These are phyloP conservation scores for Salvelinus sp. DNA, from an alignment of 2,113 vertebrate genomes.

Conservation along the genomic window DNA sequence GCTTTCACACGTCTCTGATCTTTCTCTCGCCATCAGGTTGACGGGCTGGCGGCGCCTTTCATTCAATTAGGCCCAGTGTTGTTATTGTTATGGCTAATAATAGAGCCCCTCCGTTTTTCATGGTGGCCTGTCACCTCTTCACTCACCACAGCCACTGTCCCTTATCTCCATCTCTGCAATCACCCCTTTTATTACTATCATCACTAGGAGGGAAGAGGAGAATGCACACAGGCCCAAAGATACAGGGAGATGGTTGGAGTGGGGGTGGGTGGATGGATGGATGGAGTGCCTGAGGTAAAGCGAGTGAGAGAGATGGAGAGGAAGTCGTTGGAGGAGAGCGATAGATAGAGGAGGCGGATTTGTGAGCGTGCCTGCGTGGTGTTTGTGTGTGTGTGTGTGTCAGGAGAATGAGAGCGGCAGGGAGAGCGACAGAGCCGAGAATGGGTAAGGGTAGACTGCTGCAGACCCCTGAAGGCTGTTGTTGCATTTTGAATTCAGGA, in stretches of 20 bases:
- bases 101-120: conserved; percentile 47
- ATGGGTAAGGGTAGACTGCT: conserved; percentile 27
- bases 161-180: conserved; percentile 62
- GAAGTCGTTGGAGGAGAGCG: conserved; percentile 33
- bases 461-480: conserved; percentile 63
- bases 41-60: conserved; percentile 34
- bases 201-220: conserved; percentile 30
- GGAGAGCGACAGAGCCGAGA: not conserved
- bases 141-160: conserved; percentile 52
- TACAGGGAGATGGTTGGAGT: conserved; percentile 22
- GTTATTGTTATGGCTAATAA: conserved; percentile 68
- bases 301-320: conserved; percentile 53
- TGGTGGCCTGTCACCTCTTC: conserved; percentile 50
- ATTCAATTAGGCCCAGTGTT: conserved; percentile 62
- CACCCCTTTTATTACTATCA: conserved; percentile 62
- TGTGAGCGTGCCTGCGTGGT: conserved; percentile 10
- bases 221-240: not conserved
- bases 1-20: conserved; percentile 1
- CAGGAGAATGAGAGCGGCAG: conserved; percentile 11
- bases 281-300: conserved; percentile 65
- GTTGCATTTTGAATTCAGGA: conserved; percentile 71
- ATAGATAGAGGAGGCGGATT: conserved; percentile 39
- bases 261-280: conserved; percentile 55
- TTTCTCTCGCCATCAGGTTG: not conserved
- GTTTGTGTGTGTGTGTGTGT: not conserved